Evolutionary conservation across 2,888 invertebrate species (phyloP), one percentile per base, ranked within the genome.

Genomic region (Thymelicus acteon): DNA sequence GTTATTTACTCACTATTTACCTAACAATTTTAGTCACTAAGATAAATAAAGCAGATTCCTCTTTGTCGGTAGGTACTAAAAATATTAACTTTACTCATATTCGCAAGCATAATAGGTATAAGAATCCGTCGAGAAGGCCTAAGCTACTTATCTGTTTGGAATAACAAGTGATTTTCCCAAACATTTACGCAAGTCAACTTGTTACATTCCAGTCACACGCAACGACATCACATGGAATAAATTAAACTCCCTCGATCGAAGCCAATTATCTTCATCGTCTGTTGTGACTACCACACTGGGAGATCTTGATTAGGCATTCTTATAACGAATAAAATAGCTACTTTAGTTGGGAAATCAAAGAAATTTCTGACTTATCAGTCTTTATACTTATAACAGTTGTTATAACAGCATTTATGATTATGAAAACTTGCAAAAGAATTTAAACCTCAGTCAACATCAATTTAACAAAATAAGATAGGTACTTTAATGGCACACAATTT

Each of bases 151-250:
- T 44, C 44, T 44, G 54, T 54, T 24, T 24, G 12, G 54, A 54
- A 54, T 54, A 54, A 54, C 12, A 24, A 54, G 24, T 54, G 54
- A 24, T 54, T 54, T 54, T 54, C 31, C 48, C 57, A 72, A 73
- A 74, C 72, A 73, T 76, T 75, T 74, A 75, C 73, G 70, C 54
- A 73, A 73, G 44, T 69, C 19, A 44, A 40, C 67, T 64, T 39
- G 52, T 75, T 71, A 58, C 44, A 76, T 75, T 74, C 75, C 66
- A 63, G 72, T 74, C 76, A 74, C 76, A 75, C 67, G 64, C 72
- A 65, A 68, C 60, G 63, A 68, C 47, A 66, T 69, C 67, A 60
- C 49, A 39, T 64, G 75, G 75, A 78, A 79, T 78, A 78, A 76
- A 79, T 78, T 76, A 76, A 73, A n/a, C 54, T 60, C 58, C 58